Evolutionary conservation across 2,797 vertebrate species (phyloP).

Genomic region (Phataginus tricuspis): DNA sequence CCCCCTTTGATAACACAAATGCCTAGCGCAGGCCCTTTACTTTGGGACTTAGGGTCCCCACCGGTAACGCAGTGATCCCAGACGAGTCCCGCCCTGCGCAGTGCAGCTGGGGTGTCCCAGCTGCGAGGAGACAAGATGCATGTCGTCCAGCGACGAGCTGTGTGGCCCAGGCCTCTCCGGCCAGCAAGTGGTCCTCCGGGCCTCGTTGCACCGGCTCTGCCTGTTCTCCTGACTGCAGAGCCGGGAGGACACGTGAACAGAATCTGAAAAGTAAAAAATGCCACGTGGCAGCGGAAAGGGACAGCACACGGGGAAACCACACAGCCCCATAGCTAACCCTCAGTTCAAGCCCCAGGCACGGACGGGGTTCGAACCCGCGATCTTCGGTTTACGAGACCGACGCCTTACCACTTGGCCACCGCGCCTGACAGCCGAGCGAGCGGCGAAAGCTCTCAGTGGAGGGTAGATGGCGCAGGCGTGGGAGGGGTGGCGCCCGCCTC

Average conservation of each 20-base stretch:
- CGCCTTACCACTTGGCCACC: constrained; percentile 89
- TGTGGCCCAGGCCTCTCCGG: accelerated
- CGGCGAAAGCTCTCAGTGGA: constrained; percentile 83
- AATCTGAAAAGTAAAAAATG: background rate
- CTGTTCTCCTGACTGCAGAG: background rate
- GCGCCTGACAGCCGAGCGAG: constrained; percentile 85
- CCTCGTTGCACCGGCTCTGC: accelerated
- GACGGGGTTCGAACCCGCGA: constrained; percentile 95
- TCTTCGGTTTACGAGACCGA: constrained; percentile 96
- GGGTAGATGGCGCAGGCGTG: constrained; percentile 55
- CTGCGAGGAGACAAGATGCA: accelerated
- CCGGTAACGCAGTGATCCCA: background rate
- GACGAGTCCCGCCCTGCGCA: background rate
- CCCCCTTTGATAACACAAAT: background rate
- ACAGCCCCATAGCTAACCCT: accelerated
- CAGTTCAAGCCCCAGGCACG: constrained; percentile 84
- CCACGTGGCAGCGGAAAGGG: accelerated
- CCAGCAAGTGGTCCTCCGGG: accelerated
- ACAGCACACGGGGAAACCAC: accelerated
- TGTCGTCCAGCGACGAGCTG: accelerated
- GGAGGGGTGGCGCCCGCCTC: background rate
- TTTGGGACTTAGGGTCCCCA: too few species aligned
- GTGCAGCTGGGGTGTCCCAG: accelerated
- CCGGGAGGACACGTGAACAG: accelerated
- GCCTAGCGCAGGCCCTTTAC: background rate